Conservation (phyloP, 2,113 vertebrate species). For the Microcebus jonahi region DNA sequence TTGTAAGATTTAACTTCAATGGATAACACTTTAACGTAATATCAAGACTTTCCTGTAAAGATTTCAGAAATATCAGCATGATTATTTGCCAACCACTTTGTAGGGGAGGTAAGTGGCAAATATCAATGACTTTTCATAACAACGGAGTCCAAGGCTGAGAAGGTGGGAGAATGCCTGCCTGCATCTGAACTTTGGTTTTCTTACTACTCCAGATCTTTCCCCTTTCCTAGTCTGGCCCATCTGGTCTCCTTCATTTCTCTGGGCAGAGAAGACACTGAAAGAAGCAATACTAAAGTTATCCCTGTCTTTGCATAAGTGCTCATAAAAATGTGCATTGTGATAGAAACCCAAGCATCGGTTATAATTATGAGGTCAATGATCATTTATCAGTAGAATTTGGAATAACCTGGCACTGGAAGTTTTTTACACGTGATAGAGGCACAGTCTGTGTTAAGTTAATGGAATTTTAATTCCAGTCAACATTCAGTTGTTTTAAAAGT, state of each 20-base stretch:
- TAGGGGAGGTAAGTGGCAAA: background rate
- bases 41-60: conserved; percentile 57
- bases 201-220: background rate
- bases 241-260: conserved; percentile 8
- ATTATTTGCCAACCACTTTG: conserved; percentile 27
- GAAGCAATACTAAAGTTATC: background rate
- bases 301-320: background rate
- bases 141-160: background rate
- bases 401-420: background rate
- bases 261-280: background rate
- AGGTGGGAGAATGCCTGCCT: background rate
- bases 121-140: conserved; percentile 23
- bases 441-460: conserved; percentile 10
- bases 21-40: conserved; percentile 30
- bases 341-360: background rate
- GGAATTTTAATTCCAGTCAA: conserved; percentile 59
- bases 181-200: conserved; percentile 16
- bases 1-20: conserved; percentile 36
- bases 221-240: background rate
- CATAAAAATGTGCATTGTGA: background rate
- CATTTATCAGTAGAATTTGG: conserved; percentile 19
- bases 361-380: conserved; percentile 15
- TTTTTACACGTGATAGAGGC: conserved; percentile 42
- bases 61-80: conserved; percentile 45
- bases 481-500: conserved; percentile 58